Evolutionary conservation across 30 jellyfish, hydroid and myxozoan species (phyloP).

Genomic region (Cassiopea andromeda): DNA sequence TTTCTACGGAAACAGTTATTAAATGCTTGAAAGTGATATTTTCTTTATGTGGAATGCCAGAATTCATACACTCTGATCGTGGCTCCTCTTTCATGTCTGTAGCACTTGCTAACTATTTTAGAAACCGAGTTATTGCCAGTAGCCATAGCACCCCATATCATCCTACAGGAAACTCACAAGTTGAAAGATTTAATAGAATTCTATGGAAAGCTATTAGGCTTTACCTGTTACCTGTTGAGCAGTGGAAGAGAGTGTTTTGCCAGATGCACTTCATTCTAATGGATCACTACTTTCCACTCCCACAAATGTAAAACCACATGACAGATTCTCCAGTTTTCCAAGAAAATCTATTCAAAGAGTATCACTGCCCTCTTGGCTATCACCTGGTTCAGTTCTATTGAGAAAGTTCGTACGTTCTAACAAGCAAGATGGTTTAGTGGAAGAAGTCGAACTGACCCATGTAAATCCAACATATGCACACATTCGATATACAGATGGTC

Average conservation of each 20-base stretch:
- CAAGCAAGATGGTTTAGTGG: conserved; percentile 67
- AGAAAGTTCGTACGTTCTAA: conserved; percentile 45
- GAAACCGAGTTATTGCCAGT: conserved; percentile 50
- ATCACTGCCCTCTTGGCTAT: conserved; percentile 78
- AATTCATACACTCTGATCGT: conserved; percentile 69
- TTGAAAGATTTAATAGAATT: conserved; percentile 54
- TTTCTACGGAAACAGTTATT: conserved; percentile 46
- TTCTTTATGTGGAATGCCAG: conserved; percentile 67
- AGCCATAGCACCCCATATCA: conserved; percentile 58
- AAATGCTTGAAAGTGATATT: conserved; percentile 36
- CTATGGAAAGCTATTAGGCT: conserved; percentile 62
- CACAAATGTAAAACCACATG: conserved; percentile 86
- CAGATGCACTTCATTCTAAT: conserved; percentile 77
- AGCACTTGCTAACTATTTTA: conserved; percentile 30
- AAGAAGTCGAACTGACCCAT: conserved; percentile 70
- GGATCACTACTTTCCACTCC: conserved; percentile 81
- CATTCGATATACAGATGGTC: conserved; percentile 73
- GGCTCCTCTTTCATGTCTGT: conserved; percentile 69
- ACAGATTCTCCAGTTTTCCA: conserved; percentile 69
- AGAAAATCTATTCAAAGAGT: conserved; percentile 53
- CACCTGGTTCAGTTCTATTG: conserved; percentile 77
- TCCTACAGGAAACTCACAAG: conserved; percentile 72
- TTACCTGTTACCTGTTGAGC: conserved; percentile 41
- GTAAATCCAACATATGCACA: conserved; percentile 65
- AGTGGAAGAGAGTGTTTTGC: conserved; percentile 72